These are phyloP conservation scores for Diachasma alloeum DNA, from an alignment of 1,140 invertebrate species.

Conservation along the genomic window DNA sequence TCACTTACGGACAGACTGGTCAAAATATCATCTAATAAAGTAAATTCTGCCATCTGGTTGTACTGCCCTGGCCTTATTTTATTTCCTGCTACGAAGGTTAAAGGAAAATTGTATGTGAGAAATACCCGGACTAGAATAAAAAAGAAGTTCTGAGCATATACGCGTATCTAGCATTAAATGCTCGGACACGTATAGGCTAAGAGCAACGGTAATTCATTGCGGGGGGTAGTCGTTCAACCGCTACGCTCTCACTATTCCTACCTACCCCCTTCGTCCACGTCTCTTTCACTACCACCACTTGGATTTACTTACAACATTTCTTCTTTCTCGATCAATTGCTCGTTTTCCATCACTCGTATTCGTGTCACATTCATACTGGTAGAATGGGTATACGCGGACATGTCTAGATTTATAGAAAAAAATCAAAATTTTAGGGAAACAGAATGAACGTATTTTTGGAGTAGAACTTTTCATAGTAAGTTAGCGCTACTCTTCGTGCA, in stretches of 20 bases:
- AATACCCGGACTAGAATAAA: neutral
- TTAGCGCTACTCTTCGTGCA: too few species aligned
- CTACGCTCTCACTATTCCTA: conserved; percentile 38
- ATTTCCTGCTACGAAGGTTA: conserved; percentile 51
- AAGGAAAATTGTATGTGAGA: conserved; percentile 37
- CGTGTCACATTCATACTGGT: too few species aligned
- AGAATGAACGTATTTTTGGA: too few species aligned
- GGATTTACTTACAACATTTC: neutral
- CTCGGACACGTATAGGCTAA: conserved; percentile 54
- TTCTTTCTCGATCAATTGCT: too few species aligned
- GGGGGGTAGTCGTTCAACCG: conserved; percentile 50
- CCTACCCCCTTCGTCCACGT: conserved; percentile 3
- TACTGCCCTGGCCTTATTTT: conserved; percentile 32
- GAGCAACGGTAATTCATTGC: conserved; percentile 61
- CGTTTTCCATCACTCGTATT: too few species aligned
- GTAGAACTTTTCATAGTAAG: too few species aligned
- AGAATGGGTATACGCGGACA: too few species aligned
- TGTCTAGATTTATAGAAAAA: too few species aligned
- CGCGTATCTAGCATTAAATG: conserved; percentile 53
- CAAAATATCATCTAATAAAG: too few species aligned
- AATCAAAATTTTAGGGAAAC: too few species aligned
- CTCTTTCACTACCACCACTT: neutral
- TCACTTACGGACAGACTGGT: too few species aligned
- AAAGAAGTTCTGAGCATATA: conserved; percentile 34
- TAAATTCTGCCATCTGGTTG: too few species aligned